Conservation (phyloP, 1,140 invertebrate genomes). For the Macrobrachium rosenbergii region DNA sequence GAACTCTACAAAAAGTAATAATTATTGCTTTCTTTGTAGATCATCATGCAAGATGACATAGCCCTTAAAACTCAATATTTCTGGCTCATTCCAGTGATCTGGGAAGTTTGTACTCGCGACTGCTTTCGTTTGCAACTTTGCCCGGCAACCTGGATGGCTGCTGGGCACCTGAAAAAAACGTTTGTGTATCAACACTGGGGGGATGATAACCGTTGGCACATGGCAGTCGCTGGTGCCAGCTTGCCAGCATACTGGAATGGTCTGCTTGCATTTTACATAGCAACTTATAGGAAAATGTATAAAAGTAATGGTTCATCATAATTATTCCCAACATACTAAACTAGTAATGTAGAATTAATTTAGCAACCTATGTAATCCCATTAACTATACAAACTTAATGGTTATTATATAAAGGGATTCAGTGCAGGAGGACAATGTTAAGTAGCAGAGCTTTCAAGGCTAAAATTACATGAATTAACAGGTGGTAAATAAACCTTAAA, state of each 20-base stretch:
- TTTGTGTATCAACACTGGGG: too few relatives aligned
- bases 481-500: conserved; percentile 28
- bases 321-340: conserved; percentile 4
- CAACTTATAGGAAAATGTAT: conserved; percentile 31
- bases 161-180: too few relatives aligned
- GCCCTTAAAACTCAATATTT: conserved; percentile 17
- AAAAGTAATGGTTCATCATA: conserved; percentile 25
- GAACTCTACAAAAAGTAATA: conserved; percentile 60
- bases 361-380: conserved; percentile 43
- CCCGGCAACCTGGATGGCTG: too few relatives aligned
- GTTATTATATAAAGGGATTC: conserved; percentile 4
- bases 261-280: not conserved
- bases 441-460: conserved; percentile 40
- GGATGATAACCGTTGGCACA: too few relatives aligned
- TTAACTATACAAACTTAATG: conserved; percentile 37
- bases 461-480: conserved; percentile 40
- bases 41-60: conserved; percentile 58
- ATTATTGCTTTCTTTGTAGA: conserved; percentile 63
- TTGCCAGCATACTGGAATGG: too few relatives aligned
- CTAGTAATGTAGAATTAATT: conserved; percentile 30
- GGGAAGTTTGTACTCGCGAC: too few relatives aligned
- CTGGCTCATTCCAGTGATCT: too few relatives aligned
- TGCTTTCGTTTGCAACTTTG: too few relatives aligned
- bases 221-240: too few relatives aligned
- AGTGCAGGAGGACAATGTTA: conserved; percentile 27